Evolutionary conservation across 2,113 vertebrate species (phyloP).

Genomic region (Myotis lucifugus): DNA sequence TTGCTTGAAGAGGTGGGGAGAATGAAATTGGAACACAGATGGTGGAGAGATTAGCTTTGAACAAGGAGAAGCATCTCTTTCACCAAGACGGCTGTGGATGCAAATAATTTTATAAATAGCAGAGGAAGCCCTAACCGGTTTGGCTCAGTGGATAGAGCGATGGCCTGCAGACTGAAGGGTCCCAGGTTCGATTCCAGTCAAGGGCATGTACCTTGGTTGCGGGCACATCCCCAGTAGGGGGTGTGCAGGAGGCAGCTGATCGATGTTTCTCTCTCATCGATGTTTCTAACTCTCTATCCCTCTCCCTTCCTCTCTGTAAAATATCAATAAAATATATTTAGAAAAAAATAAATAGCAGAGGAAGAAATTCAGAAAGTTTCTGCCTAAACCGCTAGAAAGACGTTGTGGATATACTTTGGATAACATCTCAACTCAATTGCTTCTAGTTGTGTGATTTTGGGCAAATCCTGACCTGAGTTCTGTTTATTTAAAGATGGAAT

Average conservation of each 20-base stretch:
- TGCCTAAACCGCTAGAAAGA: neutral
- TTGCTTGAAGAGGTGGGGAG: neutral
- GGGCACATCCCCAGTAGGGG: too few species aligned
- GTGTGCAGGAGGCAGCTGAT: too few species aligned
- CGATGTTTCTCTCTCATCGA: too few species aligned
- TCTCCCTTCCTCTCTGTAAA: too few species aligned
- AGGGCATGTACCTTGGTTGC: too few species aligned
- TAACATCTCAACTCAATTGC: neutral
- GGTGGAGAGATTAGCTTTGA: neutral
- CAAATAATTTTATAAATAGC: neutral
- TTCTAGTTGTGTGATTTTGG: neutral
- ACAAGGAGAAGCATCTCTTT: neutral
- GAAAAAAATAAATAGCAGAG: neutral
- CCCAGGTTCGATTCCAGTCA: too few species aligned
- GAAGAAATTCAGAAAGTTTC: constrained; percentile 3
- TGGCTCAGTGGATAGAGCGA: too few species aligned
- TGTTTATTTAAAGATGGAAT: constrained; percentile 33
- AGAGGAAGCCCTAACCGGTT: neutral
- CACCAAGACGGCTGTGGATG: neutral
- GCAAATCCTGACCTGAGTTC: neutral
- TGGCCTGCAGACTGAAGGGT: too few species aligned
- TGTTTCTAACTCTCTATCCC: too few species aligned
- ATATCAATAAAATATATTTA: too few species aligned
- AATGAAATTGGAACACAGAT: neutral
- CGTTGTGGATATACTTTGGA: neutral